These are phyloP conservation scores for Lithobates pipiens DNA, from an alignment of 2,797 vertebrate genomes.

Conservation along the genomic window DNA sequence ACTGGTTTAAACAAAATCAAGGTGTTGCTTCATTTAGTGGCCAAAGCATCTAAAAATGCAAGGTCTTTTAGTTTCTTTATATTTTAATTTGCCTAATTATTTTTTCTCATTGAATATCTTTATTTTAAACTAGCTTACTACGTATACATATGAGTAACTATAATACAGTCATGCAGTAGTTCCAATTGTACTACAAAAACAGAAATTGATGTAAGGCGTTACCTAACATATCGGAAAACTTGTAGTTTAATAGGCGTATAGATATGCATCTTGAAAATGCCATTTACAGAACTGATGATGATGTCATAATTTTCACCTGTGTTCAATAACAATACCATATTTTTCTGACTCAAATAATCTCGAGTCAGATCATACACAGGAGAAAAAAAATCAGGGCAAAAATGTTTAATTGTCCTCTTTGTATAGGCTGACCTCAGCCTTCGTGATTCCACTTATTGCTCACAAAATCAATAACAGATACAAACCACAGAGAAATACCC, in stretches of 20 bases:
- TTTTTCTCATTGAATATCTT: too few species aligned
- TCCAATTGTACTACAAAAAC: background rate
- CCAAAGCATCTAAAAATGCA: too few species aligned
- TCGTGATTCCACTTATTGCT: conserved; percentile 75
- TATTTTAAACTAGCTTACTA: too few species aligned
- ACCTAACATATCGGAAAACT: background rate
- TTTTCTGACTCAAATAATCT: conserved; percentile 23
- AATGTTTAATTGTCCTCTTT: conserved; percentile 64
- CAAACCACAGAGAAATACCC: conserved; percentile 55
- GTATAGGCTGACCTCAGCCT: conserved; percentile 74
- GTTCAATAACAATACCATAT: conserved; percentile 1
- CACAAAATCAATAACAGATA: conserved; percentile 73
- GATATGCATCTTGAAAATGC: background rate
- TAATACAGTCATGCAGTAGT: background rate
- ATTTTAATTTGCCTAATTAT: too few species aligned
- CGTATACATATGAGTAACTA: too few species aligned
- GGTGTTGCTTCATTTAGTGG: too few species aligned
- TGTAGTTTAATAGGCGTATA: background rate
- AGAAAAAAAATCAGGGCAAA: conserved; percentile 15
- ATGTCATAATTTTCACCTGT: background rate
- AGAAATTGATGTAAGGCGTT: background rate
- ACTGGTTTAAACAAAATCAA: too few species aligned
- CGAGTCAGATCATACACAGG: conserved; percentile 37
- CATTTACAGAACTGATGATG: background rate
- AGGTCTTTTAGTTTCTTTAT: too few species aligned